These are phyloP conservation scores for Caenorhabditis latens DNA, from an alignment of 1,140 invertebrate species.

Conservation along the genomic window DNA sequence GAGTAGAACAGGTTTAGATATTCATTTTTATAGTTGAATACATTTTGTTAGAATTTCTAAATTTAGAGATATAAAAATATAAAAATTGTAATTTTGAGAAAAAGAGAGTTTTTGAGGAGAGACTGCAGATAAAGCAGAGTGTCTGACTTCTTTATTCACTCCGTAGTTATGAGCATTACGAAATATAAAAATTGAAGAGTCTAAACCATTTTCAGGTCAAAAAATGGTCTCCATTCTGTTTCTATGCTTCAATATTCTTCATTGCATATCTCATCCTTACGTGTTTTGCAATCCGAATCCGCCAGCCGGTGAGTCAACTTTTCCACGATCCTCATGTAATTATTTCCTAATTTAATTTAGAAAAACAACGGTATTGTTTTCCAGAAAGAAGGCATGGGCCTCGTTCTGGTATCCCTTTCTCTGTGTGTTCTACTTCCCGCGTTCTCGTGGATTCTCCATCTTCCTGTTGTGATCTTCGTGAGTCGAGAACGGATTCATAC, in stretches of 20 bases:
- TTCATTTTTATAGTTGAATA: too few relatives aligned
- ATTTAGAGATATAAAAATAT: background rate
- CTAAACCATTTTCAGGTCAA: constrained; percentile 2
- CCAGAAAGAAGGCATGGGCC: constrained; percentile 50
- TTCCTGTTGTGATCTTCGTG: constrained; percentile 60
- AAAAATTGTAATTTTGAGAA: too few relatives aligned
- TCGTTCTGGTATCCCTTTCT: constrained; percentile 53
- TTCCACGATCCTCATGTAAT: background rate
- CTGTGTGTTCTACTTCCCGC: constrained; percentile 58
- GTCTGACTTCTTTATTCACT: too few relatives aligned
- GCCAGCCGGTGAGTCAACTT: constrained; percentile 56
- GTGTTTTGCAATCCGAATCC: constrained; percentile 51
- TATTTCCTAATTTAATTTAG: background rate
- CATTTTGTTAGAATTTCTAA: constrained; percentile 53
- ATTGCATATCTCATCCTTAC: constrained; percentile 59
- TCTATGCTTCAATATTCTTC: constrained; percentile 58
- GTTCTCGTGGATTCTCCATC: constrained; percentile 58
- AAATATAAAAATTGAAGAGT: too few relatives aligned
- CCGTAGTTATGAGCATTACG: too few relatives aligned
- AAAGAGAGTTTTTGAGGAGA: too few relatives aligned
- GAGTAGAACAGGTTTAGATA: too few relatives aligned
- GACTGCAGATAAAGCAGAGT: too few relatives aligned
- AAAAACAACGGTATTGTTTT: background rate
- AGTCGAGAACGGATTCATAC: constrained; percentile 55
- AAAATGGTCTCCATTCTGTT: constrained; percentile 56